Evolutionary conservation across 2,888 invertebrate genomes (phyloP).

Genomic region (Brachylomia viminalis): DNA sequence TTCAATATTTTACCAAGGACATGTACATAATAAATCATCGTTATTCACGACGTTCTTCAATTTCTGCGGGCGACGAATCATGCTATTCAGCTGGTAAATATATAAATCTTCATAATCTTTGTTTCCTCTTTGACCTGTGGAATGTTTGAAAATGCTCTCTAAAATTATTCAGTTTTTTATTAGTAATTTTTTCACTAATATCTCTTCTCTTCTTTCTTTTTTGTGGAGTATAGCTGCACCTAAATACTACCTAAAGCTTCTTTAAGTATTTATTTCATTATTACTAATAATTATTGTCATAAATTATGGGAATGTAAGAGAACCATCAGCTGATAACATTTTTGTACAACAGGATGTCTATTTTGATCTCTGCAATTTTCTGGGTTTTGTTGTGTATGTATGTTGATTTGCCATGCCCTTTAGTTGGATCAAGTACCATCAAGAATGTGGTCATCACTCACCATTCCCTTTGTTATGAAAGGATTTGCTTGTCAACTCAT

Average conservation of each 20-base stretch:
- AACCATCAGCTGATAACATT: constrained; percentile 8
- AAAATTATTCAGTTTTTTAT: not conserved
- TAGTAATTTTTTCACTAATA: not conserved
- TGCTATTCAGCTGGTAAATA: constrained; percentile 85
- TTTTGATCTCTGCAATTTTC: not conserved
- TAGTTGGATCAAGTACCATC: not conserved
- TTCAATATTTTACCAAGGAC: constrained; percentile 86
- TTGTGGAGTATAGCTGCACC: not conserved
- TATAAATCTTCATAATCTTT: constrained; percentile 52
- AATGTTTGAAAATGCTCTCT: constrained; percentile 17
- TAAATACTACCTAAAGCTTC: not conserved
- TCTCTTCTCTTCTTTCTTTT: no score
- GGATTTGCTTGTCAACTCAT: not conserved
- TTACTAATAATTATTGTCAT: not conserved
- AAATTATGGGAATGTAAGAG: constrained; percentile 1
- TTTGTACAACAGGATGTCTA: not conserved
- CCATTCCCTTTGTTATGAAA: constrained; percentile 3
- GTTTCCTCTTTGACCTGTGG: constrained; percentile 5
- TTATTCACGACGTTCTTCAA: constrained; percentile 85
- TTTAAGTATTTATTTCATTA: not conserved
- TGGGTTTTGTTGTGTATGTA: constrained; percentile 10
- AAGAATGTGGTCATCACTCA: not conserved
- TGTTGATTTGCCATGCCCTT: not conserved
- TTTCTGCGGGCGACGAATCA: constrained; percentile 84
- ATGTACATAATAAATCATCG: constrained; percentile 88